Base-by-base conservation (phyloP, 2,888 invertebrate genomes). In the Oscheius onirici region DNA sequence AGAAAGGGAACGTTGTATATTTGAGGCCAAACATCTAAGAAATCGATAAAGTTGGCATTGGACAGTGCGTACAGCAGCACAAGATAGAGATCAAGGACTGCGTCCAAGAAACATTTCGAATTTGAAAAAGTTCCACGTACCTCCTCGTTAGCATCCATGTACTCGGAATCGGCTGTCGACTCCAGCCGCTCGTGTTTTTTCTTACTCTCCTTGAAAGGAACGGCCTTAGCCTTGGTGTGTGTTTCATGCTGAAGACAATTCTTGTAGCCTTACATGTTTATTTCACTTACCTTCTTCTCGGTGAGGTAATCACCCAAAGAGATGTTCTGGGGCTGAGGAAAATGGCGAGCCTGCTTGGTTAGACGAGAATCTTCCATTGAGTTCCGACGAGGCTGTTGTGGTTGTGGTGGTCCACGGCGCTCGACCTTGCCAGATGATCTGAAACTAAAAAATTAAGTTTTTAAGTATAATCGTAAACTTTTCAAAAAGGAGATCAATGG, bases 351-450 rank as follows among this genome's bases (percentile, higher is more conserved):
- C 34, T 28, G 34, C 34, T 34, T 34, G 34, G 3, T 57, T 17
- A 26, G 20, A 22, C 70, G 52, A 3, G 34, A 8, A 22, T 63
- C 70, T 24, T 70, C 70, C 51, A 70, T 24, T 10, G 70, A 70
- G 28, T 63, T 70, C n/a, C 70, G 26, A 17, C 70, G 70, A 26
- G 34, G 57, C 17, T 68, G 55, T 17, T 55, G 57, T 11, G 54
- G 24, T 20, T 34, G 43, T 15, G 13, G 15, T 40, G 40, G 22
- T 51, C 52, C 24, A 17, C 52, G 69, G 11, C 43, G 54, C 58
- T 58, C 58, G 5, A 61, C 41, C 40, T 70, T 70, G 11, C 61
- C 63, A 28, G 61, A 52, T 1, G 70, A 70, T 44, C 70, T 70
- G 13, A 61, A 69, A 54, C 10, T 3, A 8, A 5, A 6, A 20